phyloP scores from a whole-genome alignment of 1,140 invertebrate species.

The Glossosoma conforme region DNA sequence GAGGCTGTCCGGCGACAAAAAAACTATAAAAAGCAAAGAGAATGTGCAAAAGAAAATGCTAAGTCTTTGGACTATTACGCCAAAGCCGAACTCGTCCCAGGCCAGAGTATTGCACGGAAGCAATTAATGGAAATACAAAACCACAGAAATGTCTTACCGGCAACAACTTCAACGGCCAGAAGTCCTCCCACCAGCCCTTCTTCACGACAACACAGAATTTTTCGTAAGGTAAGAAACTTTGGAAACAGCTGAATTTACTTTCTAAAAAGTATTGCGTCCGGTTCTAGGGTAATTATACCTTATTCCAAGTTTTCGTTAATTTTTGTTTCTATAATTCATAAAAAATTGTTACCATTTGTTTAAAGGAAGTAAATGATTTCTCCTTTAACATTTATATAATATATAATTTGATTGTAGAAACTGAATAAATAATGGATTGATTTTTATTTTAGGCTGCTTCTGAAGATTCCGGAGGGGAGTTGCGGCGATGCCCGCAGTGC shows the following conservation, averaged over 20 bases:
- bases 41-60: conserved; percentile 39
- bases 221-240: conserved; percentile 41
- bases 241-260: too few relatives aligned
- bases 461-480: conserved; percentile 34
- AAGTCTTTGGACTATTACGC: conserved; percentile 18
- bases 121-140: conserved; percentile 42
- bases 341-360: not conserved
- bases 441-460: conserved; percentile 39
- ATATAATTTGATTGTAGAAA: too few relatives aligned
- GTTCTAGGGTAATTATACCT: not conserved
- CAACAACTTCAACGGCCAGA: conserved; percentile 16
- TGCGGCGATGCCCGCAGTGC: conserved; percentile 42
- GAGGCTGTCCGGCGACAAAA: conserved; percentile 34
- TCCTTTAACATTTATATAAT: too few relatives aligned
- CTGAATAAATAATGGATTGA: not conserved
- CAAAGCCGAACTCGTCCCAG: not conserved
- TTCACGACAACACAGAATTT: conserved; percentile 44
- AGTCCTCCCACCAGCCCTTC: conserved; percentile 48
- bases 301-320: too few relatives aligned
- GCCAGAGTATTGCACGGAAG: conserved; percentile 13
- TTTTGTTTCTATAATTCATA: too few relatives aligned
- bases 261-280: not conserved
- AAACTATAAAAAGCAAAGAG: conserved; percentile 33
- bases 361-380: not conserved
- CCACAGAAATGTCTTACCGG: conserved; percentile 30